A percentile compares a stretch with the other conserved stretches of the same genome.
These are phyloP conservation scores for Ommatoiulus sabulosus DNA, from an alignment of 2,888 invertebrate genomes.

Conservation along the genomic window DNA sequence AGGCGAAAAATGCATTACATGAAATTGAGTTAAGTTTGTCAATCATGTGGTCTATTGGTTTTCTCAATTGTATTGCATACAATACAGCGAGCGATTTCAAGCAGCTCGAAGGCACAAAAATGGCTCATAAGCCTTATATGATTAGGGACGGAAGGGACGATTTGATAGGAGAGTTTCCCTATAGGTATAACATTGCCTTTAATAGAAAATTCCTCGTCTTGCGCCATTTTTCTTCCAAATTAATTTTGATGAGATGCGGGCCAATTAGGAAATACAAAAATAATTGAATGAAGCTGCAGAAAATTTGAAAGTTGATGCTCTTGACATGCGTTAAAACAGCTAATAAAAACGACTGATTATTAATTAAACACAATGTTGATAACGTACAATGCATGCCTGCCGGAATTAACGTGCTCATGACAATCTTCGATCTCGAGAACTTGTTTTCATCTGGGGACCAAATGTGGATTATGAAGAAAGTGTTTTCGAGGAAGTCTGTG, in stretches of 20 bases:
- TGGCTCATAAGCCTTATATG: constrained; percentile 1
- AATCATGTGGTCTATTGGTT: constrained; percentile 51
- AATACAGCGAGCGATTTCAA: constrained; percentile 6
- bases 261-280: neutral
- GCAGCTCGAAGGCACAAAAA: neutral
- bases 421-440: neutral
- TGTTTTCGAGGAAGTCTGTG: neutral
- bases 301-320: neutral
- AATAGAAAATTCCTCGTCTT: neutral
- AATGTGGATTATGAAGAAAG: neutral
- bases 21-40: constrained; percentile 55
- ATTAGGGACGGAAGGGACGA: neutral
- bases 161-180: neutral
- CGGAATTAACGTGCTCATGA: neutral
- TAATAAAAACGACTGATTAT: constrained; percentile 11
- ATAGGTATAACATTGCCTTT: neutral
- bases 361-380: neutral
- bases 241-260: neutral
- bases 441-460: neutral
- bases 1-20: constrained; percentile 48
- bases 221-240: neutral
- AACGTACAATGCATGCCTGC: too few species aligned
- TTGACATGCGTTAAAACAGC: neutral
- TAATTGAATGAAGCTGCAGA: neutral
- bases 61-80: constrained; percentile 6